phyloP scores from a whole-genome alignment of 2,113 vertebrate species.

The zebrafish (Danio rerio) region DNA sequence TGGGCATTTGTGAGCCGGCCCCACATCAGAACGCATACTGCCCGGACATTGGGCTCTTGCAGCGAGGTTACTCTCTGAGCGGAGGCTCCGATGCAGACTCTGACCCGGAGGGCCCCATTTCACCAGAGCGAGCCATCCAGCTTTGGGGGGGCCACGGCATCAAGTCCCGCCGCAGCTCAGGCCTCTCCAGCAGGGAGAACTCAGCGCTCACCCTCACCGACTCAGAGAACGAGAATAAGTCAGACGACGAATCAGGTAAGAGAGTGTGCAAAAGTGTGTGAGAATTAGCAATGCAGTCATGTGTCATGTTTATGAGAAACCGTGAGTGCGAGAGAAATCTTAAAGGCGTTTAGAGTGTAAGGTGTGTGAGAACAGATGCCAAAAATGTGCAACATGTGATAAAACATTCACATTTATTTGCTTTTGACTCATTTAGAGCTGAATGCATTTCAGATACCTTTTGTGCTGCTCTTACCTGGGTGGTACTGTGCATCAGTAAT shows the following conservation, averaged over 20 bases:
- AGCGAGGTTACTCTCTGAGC: slow-evolving; percentile 83
- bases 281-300: neutral
- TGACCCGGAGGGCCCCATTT: slow-evolving; percentile 84
- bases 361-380: slow-evolving; percentile 7
- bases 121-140: slow-evolving; percentile 84
- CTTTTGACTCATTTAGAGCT: slow-evolving; percentile 33
- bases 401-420: slow-evolving; percentile 22
- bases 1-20: slow-evolving; percentile 87
- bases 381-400: slow-evolving; percentile 34
- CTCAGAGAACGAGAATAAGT: slow-evolving; percentile 89
- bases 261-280: slow-evolving; percentile 3
- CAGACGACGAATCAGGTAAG: slow-evolving; percentile 86
- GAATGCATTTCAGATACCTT: slow-evolving; percentile 15
- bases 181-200: slow-evolving; percentile 87
- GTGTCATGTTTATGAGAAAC: slow-evolving; percentile 9
- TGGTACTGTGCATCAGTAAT: neutral
- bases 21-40: slow-evolving; percentile 84
- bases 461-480: neutral
- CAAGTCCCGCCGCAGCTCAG: slow-evolving; percentile 85
- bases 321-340: neutral
- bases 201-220: slow-evolving; percentile 89
- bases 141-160: slow-evolving; percentile 82
- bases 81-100: slow-evolving; percentile 83
- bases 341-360: slow-evolving; percentile 14
- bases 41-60: slow-evolving; percentile 84